Base-by-base conservation (phyloP, 2,797 vertebrate species). In the Mareca penelope region DNA sequence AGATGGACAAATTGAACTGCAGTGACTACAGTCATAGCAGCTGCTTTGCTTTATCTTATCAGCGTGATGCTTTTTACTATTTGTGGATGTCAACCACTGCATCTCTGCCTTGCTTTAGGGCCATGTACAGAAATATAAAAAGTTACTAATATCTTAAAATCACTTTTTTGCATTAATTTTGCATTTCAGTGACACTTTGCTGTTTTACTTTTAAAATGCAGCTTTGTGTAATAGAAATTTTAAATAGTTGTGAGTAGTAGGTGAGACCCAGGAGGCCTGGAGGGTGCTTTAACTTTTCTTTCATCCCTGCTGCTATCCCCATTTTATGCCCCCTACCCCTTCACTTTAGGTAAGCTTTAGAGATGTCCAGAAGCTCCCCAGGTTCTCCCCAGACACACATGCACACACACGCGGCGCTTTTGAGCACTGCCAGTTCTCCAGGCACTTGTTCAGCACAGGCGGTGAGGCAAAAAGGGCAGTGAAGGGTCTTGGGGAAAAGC, bases 381-480 rank as follows among this genome's bases (percentile, higher is more conserved):
- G 71, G 71, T 77, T 13, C 23, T 24, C 48, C 22, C 22, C 48
- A 48, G 12, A 12, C 46, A 46, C 21, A 46, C 21, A 46, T 7
- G 11, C 46, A 23, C 22, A 48, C 46, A 48, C 46, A 48, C 2
- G 4, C 2, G 2, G 22, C 12, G 22, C 46, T 22, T 48, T 24
- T n/a, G n/a, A 78, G 42, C 12, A 1, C 12, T 61, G 4, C 12
- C 10, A 59, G 19, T 59, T 83, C 64, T 37, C 50, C 67, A 60
- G 28, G 31, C 16, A 12, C 7, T 42, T 7, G 17, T 37, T 39
- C 12, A 6, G 44, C 61, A 17, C 7, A 0, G 1, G 23, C 1
- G 4, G n/a, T 4, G 28, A 37, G 63, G 19, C 39, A 42, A 59
- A 42, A 4, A 60, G 18, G 33, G 33, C 12, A 23, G 60, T 0